Percentiles rank a stretch among this genome's conserved stretches.
Conservation (phyloP, 1,140 invertebrate species). For the Diorhabda carinulata region DNA sequence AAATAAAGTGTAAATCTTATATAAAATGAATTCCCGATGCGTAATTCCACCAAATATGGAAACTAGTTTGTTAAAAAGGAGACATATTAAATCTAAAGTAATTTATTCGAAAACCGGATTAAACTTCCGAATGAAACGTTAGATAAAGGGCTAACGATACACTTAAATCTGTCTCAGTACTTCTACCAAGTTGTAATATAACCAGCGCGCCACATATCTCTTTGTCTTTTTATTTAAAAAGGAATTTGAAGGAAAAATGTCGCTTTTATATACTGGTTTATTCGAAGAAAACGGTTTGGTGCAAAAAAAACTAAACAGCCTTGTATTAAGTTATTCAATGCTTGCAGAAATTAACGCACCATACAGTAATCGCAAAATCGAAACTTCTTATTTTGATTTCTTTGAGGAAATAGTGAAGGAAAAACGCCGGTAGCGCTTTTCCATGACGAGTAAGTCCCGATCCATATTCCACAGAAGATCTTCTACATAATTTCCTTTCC, state of each 20-base stretch:
- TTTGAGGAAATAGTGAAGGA: too few relatives aligned
- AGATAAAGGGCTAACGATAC: conserved; percentile 24
- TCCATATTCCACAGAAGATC: too few relatives aligned
- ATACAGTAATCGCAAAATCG: too few relatives aligned
- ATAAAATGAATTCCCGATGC: conserved; percentile 13
- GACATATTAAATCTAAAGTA: conserved; percentile 26
- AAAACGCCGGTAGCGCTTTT: too few relatives aligned
- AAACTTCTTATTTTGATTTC: too few relatives aligned
- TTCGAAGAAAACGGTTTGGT: neutral
- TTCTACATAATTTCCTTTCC: too few relatives aligned
- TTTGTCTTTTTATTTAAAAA: conserved; percentile 1
- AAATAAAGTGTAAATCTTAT: conserved; percentile 8
- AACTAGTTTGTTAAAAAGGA: conserved; percentile 21
- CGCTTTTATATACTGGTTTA: neutral
- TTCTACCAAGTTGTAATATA: too few relatives aligned
- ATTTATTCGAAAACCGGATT: conserved; percentile 30
- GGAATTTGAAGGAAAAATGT: neutral
- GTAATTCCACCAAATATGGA: conserved; percentile 25
- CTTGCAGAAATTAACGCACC: too few relatives aligned
- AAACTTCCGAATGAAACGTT: conserved; percentile 30
- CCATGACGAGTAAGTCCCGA: too few relatives aligned
- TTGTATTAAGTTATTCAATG: too few relatives aligned
- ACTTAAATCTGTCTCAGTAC: conserved; percentile 22
- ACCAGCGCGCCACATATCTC: neutral
- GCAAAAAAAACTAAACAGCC: neutral